A percentile compares a stretch with the other conserved stretches of the same genome.
phyloP scores from a whole-genome alignment of 92 coral and sea anemone genomes.

The Actinostola sp. region DNA sequence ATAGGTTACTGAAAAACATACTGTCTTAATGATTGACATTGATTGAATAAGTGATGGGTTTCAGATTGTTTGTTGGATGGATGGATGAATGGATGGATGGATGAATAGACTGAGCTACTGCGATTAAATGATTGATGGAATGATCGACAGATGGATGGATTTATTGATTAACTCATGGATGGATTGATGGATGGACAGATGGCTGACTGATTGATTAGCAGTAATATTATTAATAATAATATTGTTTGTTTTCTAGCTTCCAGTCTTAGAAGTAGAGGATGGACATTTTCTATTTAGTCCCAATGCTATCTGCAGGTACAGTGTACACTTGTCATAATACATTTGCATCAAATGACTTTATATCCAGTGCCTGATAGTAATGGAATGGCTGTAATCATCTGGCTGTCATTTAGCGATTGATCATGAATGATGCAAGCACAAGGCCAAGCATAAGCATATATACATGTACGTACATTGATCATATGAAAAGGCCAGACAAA shows the following conservation, averaged over 20 bases:
- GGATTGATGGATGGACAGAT: neutral
- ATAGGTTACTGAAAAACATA: neutral
- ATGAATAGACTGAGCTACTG: no score
- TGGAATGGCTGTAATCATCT: no score
- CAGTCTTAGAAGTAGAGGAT: conserved; percentile 79
- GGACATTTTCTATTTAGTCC: conserved; percentile 81
- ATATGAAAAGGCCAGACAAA: no score
- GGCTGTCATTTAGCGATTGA: neutral
- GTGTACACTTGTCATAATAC: neutral
- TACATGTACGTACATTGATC: no score
- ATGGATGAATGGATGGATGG: no score
- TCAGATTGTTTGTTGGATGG: neutral
- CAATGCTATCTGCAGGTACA: conserved; percentile 95
- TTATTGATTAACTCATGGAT: neutral
- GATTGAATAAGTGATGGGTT: neutral
- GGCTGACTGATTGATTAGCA: neutral
- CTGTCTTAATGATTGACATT: neutral
- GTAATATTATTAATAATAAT: neutral
- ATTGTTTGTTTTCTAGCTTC: conserved; percentile 57
- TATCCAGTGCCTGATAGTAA: no score
- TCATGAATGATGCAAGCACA: neutral
- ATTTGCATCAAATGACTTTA: neutral
- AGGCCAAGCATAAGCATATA: no score
- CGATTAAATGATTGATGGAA: no score
- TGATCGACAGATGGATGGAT: no score